phyloP scores from a whole-genome alignment of 2,888 invertebrate species.

The Zelleria hepariella region DNA sequence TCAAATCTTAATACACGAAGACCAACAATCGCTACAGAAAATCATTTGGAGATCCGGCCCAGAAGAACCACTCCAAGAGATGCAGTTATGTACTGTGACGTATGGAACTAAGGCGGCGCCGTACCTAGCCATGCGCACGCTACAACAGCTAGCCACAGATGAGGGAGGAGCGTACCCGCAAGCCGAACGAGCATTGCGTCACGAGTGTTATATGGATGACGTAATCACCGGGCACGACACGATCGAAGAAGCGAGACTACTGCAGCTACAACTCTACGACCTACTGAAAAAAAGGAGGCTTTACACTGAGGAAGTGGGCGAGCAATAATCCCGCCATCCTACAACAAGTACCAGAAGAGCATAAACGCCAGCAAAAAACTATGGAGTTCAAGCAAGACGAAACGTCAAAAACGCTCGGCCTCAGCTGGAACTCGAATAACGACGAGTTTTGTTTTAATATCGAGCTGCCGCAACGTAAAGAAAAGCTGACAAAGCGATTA shows the following conservation, averaged over 20 bases:
- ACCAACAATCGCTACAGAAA: neutral
- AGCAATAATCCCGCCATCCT: neutral
- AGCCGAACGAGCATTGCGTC: neutral
- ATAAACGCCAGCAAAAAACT: neutral
- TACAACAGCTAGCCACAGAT: neutral
- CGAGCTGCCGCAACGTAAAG: neutral
- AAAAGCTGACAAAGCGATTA: neutral
- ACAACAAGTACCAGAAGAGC: neutral
- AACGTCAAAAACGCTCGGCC: neutral
- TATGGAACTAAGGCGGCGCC: neutral
- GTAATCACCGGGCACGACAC: neutral
- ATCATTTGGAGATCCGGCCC: neutral
- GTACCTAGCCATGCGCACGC: neutral
- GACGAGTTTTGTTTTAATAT: neutral
- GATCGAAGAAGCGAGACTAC: neutral
- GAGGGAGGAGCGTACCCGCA: neutral
- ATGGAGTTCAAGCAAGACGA: neutral
- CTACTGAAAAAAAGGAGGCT: neutral
- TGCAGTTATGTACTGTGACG: neutral
- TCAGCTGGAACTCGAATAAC: neutral
- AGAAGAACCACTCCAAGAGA: neutral
- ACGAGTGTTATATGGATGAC: slow-evolving; percentile 3
- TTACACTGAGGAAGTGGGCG: slow-evolving; percentile 2
- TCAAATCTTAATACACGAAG: neutral
- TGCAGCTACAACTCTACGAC: neutral